Evolutionary conservation across 2,113 vertebrate genomes (phyloP).

Genomic region (Ibidorhyncha struthersii): DNA sequence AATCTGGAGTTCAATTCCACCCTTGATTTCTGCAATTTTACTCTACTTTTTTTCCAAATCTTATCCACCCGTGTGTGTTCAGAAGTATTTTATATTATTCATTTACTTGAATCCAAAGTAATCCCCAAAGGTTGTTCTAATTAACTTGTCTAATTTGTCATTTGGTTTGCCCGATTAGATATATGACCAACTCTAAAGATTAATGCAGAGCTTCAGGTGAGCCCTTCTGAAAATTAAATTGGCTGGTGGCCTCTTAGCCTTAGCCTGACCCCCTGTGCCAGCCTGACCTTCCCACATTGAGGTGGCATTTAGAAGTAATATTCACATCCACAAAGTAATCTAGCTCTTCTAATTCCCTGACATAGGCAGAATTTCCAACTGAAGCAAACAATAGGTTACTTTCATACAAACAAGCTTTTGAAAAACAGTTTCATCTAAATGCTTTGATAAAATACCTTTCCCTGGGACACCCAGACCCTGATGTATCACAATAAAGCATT

Average conservation of each 20-base stretch:
- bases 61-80: not conserved
- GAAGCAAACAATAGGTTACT: not conserved
- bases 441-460: constrained; percentile 3
- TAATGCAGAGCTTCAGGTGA: not conserved
- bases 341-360: not conserved
- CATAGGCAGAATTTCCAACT: not conserved
- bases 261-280: not conserved
- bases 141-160: not conserved
- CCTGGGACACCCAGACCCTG: not conserved
- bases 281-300: not conserved
- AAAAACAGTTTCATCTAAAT: not conserved
- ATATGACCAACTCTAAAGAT: not conserved
- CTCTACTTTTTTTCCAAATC: not conserved
- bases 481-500: not conserved
- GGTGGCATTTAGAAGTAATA: not conserved
- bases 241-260: not conserved
- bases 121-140: not conserved
- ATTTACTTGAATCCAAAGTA: not conserved
- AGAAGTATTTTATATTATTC: not conserved
- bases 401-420: not conserved
- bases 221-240: not conserved
- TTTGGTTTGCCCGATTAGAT: not conserved
- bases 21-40: not conserved
- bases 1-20: not conserved
- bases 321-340: not conserved